phyloP scores from a whole-genome alignment of 30 jellyfish, hydroid and myxozoan genomes.

The Calvadosia cruxmelitensis region DNA sequence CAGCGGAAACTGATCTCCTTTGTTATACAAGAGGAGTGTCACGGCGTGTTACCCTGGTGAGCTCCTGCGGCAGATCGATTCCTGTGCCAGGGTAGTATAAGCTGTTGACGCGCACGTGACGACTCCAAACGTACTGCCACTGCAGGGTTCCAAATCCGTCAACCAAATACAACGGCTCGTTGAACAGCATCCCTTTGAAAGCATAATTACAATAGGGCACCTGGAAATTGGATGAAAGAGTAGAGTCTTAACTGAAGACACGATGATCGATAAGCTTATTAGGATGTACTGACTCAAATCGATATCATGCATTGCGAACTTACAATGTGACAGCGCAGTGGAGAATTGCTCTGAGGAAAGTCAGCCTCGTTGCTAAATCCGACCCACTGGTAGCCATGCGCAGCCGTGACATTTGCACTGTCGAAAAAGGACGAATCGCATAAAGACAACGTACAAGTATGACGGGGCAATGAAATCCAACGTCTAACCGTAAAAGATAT shows the following conservation, averaged over 20 bases:
- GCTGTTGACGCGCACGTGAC: slow-evolving; percentile 7
- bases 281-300: too few species aligned
- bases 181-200: slow-evolving; percentile 67
- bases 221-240: too few species aligned
- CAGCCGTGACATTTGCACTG: slow-evolving; percentile 56
- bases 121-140: slow-evolving; percentile 52
- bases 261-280: too few species aligned
- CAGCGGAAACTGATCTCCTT: neutral
- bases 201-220: slow-evolving; percentile 38
- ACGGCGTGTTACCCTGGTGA: neutral
- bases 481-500: too few species aligned
- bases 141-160: slow-evolving; percentile 55
- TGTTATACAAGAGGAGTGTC: neutral
- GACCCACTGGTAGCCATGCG: slow-evolving; percentile 84
- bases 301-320: too few species aligned
- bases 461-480: too few species aligned
- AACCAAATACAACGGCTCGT: slow-evolving; percentile 38
- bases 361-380: slow-evolving; percentile 72
- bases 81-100: neutral
- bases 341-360: slow-evolving; percentile 63
- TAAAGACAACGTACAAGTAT: too few species aligned
- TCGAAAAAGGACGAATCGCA: slow-evolving; percentile 1
- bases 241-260: too few species aligned
- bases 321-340: slow-evolving; percentile 57
- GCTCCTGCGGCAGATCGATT: neutral